phyloP scores from a whole-genome alignment of 2,888 invertebrate genomes.

The Melitaea athalia region DNA sequence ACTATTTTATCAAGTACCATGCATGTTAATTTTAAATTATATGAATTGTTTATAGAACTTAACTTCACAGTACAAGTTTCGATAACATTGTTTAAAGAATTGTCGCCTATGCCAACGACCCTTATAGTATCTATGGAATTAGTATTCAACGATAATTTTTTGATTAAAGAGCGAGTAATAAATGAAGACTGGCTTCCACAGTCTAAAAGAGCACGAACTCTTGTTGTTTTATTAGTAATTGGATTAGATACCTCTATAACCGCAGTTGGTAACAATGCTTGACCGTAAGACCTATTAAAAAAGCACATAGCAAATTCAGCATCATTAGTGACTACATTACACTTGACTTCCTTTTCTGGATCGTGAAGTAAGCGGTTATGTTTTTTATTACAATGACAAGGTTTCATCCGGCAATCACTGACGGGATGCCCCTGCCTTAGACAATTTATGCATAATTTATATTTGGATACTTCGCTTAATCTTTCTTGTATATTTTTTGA shows the following conservation, averaged over 20 bases:
- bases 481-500: conserved; percentile 21
- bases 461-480: conserved; percentile 23
- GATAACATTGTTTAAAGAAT: conserved; percentile 22
- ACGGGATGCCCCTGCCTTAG: conserved; percentile 5
- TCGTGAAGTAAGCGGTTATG: conserved; percentile 30
- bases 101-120: conserved; percentile 5
- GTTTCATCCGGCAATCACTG: conserved; percentile 24
- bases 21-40: conserved; percentile 24
- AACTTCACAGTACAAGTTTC: conserved; percentile 34
- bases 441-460: conserved; percentile 34
- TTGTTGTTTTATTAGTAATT: conserved; percentile 21
- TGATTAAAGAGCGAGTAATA: conserved; percentile 17
- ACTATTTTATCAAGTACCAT: conserved; percentile 34
- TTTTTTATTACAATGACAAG: conserved; percentile 23
- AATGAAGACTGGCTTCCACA: conserved; percentile 35
- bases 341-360: not conserved
- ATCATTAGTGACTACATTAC: too few species aligned
- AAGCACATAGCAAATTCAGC: too few species aligned
- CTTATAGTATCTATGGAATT: conserved; percentile 9
- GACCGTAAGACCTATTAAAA: not conserved
- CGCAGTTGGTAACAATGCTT: conserved; percentile 29
- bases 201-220: conserved; percentile 30
- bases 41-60: conserved; percentile 25
- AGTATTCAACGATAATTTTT: conserved; percentile 24
- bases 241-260: conserved; percentile 36